These are phyloP conservation scores for Drosophila gunungcola DNA, from an alignment of 1,140 invertebrate species.

Conservation along the genomic window DNA sequence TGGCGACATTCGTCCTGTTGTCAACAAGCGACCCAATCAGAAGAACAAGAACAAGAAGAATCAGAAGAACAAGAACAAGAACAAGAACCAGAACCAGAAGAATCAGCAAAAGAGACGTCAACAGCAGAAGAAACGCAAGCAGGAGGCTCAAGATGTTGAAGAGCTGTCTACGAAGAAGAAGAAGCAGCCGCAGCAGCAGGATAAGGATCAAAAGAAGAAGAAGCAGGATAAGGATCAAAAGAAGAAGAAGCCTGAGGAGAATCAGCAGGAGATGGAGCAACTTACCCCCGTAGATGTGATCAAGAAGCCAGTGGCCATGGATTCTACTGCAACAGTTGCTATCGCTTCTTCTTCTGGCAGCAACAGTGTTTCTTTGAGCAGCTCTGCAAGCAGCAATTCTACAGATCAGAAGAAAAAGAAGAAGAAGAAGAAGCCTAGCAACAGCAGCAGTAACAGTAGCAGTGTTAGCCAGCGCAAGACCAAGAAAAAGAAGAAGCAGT, in stretches of 20 bases:
- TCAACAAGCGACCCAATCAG: conserved; percentile 33
- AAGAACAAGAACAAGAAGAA: conserved; percentile 15
- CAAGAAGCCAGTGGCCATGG: conserved; percentile 28
- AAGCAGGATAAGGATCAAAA: conserved; percentile 24
- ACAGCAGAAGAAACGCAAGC: conserved; percentile 15
- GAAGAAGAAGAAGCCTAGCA: conserved; percentile 39
- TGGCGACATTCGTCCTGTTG: conserved; percentile 40
- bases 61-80: conserved; percentile 33
- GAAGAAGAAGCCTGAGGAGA: conserved; percentile 18
- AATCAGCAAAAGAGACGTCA: conserved; percentile 31
- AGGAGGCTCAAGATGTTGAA: conserved; percentile 11
- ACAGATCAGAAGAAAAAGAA: conserved; percentile 31
- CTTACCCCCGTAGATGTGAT: conserved; percentile 5
- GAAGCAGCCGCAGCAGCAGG: conserved; percentile 7
- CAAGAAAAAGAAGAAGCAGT: conserved; percentile 46
- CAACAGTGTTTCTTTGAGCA: background rate
- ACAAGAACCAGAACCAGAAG: conserved; percentile 32
- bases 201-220: conserved; percentile 22
- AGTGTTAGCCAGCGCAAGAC: conserved; percentile 24
- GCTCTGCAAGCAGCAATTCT: conserved; percentile 23
- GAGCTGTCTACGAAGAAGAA: background rate
- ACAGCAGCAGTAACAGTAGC: conserved; percentile 24
- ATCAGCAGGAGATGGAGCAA: conserved; percentile 11
- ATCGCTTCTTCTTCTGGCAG: background rate
- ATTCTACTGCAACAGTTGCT: background rate